A percentile compares a stretch with the other conserved stretches of the same genome.
These are phyloP conservation scores for Catostylus mosaicus DNA, from an alignment of 30 jellyfish, hydroid and myxozoan species.

Conservation along the genomic window DNA sequence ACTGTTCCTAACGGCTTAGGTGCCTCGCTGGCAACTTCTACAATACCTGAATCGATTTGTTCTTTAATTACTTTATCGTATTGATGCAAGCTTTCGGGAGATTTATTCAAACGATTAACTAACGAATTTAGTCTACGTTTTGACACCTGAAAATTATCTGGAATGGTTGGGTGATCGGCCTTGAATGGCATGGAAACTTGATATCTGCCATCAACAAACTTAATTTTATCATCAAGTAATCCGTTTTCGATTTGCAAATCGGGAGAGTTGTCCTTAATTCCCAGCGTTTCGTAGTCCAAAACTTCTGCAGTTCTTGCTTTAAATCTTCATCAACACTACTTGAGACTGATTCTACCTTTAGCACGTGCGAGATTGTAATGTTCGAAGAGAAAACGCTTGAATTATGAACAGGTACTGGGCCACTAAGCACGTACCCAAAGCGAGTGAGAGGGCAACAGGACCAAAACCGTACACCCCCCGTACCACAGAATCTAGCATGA, in stretches of 20 bases:
- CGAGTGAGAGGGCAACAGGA: constrained; percentile 12
- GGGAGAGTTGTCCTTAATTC: constrained; percentile 8
- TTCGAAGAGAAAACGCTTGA: not conserved
- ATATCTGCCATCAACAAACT: constrained; percentile 14
- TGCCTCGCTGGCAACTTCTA: constrained; percentile 7
- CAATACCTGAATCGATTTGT: constrained; percentile 36
- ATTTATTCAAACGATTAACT: not conserved
- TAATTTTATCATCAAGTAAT: not conserved
- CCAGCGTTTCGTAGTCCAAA: constrained; percentile 57
- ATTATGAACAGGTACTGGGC: constrained; percentile 19
- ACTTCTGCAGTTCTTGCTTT: not conserved
- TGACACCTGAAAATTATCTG: constrained; percentile 20
- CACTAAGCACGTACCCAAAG: constrained; percentile 30
- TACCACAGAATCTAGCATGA: not conserved
- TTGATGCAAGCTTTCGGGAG: not conserved
- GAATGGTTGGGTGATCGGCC: constrained; percentile 7
- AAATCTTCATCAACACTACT: not conserved
- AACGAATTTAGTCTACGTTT: not conserved
- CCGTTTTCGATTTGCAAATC: not conserved
- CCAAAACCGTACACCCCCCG: constrained; percentile 28
- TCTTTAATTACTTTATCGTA: not conserved
- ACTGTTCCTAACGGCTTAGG: constrained; percentile 15
- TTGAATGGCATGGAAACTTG: constrained; percentile 39
- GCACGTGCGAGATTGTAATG: not conserved
- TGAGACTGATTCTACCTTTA: not conserved